Evolutionary conservation across 2,888 invertebrate species (phyloP), one percentile per base, ranked within the genome.

Genomic region (Chloromyia formosa): DNA sequence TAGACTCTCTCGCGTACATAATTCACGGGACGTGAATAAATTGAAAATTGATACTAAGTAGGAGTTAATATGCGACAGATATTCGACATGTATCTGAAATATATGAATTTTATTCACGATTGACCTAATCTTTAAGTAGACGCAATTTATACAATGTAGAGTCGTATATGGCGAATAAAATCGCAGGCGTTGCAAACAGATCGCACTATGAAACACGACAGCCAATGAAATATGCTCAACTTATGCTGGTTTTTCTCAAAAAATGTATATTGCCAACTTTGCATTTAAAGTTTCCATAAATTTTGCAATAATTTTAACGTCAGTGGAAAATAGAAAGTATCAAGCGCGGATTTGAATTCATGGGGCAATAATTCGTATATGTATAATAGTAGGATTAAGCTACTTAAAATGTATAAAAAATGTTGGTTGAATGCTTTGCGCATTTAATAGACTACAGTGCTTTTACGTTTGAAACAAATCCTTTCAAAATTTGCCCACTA

Each of bases 21-120:
- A 71, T 71, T 58, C 58, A 71, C 27, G 35, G 40, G 40, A 71
- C 71, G 71, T 71, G 71, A 71, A 71, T 71, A 71, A 71, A 71
- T 71, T 71, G 71, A 71, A 71, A 71, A 71, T 71, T 71, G 71
- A 56, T 71, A 56, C 58, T 71, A 71, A 71, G 71, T 71, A 71
- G 71, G 71, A 71, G 42, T 71, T 69, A 69, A 69, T 69, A 69
- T 69, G 56, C 69, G 66, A 66, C 66, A 66, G 66, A 66, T 66
- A 66, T 66, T 66, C 66, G 66, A 66, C 66, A 49, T 66, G 49
- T 66, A 45, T 66, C 66, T 66, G 66, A 66, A 66, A 66, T 66
- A 66, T 66, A 66, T 66, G 66, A 66, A 66, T 66, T 66, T 69
- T 69, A 54, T 69, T 54, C 69, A 69, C 69, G 69, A 23, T 69